Conservation (phyloP, 2,797 vertebrate species). For the Lepus townsendii region DNA sequence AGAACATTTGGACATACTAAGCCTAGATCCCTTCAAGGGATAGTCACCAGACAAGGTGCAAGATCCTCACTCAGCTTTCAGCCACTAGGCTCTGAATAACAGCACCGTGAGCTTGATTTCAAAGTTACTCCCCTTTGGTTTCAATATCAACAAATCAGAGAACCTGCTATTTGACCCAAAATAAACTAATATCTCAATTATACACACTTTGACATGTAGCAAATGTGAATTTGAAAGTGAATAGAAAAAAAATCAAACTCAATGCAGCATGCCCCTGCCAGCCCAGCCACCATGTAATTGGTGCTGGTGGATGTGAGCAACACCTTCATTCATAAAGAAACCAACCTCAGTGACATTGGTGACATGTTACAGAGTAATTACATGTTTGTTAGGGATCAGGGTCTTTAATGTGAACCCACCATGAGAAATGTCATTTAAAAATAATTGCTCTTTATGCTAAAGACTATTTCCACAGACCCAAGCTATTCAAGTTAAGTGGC, state of each 20-base stretch:
- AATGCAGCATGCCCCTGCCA: not conserved
- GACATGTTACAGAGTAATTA: constrained; percentile 44
- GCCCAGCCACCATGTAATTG: not conserved
- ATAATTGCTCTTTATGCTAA: not conserved
- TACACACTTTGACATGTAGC: not conserved
- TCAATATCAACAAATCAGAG: not conserved
- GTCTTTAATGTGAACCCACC: not conserved
- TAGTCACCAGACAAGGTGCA: not conserved
- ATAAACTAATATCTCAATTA: constrained; percentile 32
- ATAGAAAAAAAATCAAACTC: not conserved
- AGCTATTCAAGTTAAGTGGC: not conserved
- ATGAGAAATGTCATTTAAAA: constrained; percentile 48
- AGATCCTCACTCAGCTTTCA: not conserved
- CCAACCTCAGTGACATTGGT: not conserved
- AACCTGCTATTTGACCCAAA: constrained; percentile 19
- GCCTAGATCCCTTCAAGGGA: not conserved
- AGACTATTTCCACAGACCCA: not conserved
- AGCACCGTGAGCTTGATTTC: not conserved
- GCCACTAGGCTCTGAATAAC: not conserved
- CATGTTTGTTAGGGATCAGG: not conserved
- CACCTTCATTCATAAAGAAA: constrained; percentile 11
- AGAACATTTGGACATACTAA: not conserved
- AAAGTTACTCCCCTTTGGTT: not conserved
- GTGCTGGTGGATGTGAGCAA: not conserved
- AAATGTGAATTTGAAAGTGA: constrained; percentile 62